These are phyloP conservation scores for Sitta europaea DNA, from an alignment of 2,113 vertebrate genomes.

Conservation along the genomic window DNA sequence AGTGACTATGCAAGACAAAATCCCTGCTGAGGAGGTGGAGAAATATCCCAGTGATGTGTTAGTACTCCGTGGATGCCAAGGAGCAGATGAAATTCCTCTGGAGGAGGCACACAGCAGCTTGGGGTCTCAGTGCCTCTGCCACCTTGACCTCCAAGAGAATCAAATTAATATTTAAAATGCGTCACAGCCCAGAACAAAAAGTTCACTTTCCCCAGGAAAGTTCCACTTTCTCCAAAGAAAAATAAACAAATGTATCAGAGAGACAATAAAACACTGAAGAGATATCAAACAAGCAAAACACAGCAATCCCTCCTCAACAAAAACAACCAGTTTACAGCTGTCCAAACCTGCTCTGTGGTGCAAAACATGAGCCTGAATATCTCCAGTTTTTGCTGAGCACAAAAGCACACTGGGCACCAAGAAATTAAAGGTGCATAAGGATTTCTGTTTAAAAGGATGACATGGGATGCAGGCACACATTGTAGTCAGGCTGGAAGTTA, in stretches of 20 bases:
- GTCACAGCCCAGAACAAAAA: background rate
- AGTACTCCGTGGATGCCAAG: background rate
- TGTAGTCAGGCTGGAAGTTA: background rate
- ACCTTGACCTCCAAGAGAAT: background rate
- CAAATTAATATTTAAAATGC: background rate
- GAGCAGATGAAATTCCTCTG: background rate
- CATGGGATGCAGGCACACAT: background rate
- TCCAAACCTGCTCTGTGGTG: background rate
- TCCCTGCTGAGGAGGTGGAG: background rate
- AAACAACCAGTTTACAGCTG: constrained; percentile 44
- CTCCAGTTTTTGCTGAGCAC: background rate
- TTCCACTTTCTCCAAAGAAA: background rate
- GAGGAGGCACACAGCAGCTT: background rate
- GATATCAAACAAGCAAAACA: background rate
- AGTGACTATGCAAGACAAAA: background rate
- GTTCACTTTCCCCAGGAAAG: background rate
- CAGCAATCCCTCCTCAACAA: background rate
- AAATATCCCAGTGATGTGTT: background rate
- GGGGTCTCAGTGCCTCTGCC: background rate
- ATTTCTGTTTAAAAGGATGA: background rate
- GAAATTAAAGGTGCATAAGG: background rate
- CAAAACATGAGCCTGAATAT: background rate
- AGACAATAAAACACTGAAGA: background rate
- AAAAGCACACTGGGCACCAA: background rate
- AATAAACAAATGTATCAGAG: background rate